Evolutionary conservation across 2,888 invertebrate species (phyloP), one percentile per base, ranked within the genome.

Genomic region (Atethmia centrago): DNA sequence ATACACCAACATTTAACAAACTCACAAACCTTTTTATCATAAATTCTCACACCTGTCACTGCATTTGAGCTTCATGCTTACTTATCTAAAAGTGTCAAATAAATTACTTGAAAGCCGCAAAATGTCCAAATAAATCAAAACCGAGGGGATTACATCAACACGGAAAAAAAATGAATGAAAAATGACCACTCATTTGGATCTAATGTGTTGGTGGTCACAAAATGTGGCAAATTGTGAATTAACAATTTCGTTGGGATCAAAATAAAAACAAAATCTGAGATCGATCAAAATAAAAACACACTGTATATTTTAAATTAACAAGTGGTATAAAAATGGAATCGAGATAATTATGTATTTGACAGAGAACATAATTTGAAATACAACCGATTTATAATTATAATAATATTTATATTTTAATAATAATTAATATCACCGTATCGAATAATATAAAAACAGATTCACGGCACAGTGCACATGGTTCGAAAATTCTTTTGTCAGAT

Each of bases 401-500:
- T 79, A 76, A 72, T 78, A 77, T 65, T 75, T 76, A 84, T 77
- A 82, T 79, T 77, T 65, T 77, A 74, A 78, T 73, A 58, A 58
- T 65, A 69, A 68, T 63, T 71, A 70, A 82, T 84, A 85, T 87
- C 56, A 84, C 74, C 45, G 49, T 85, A 77, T 85, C 47, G 47
- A 70, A 76, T 79, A 75, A 84, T 88, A 85, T 68, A 72, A 21
- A 74, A 82, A 77, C 66, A 51, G 69, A 81, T 80, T 80, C 61
- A 74, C 64, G 74, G 86, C 86, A 86, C 87, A 79, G 49, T 73
- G 87, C 86, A 86, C 86, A 79, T 65, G 61, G 59, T 87, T 82
- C 77, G 58, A 75, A 76, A 75, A 75, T 79, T 77, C 28, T 80
- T 83, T 82, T 74, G 45, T 74, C 64, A 42, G 70, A 69, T 64